phyloP scores from a whole-genome alignment of 2,888 invertebrate species.

The Melanargia galathea region DNA sequence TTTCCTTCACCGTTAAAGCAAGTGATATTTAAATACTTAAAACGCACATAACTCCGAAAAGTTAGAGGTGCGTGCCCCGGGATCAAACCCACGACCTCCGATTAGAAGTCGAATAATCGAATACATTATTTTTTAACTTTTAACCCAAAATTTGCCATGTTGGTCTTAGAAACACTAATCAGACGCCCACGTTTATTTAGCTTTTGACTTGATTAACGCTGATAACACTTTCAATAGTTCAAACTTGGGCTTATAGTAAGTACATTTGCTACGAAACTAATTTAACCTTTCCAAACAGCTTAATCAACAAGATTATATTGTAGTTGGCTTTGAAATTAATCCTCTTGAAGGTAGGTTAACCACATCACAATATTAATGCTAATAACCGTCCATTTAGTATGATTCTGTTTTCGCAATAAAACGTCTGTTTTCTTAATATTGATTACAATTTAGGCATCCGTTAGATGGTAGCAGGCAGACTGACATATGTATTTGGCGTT shows the following conservation, averaged over 20 bases:
- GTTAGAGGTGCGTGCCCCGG: too few species aligned
- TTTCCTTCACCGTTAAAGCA: too few species aligned
- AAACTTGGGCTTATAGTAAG: background rate
- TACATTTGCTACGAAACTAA: background rate
- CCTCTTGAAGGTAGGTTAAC: background rate
- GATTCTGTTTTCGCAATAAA: constrained; percentile 1
- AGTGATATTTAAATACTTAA: too few species aligned
- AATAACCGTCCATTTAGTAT: background rate
- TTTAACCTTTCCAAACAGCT: background rate
- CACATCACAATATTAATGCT: background rate
- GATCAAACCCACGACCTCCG: too few species aligned
- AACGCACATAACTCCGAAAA: too few species aligned
- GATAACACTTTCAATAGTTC: background rate
- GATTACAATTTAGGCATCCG: too few species aligned
- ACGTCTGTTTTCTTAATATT: background rate
- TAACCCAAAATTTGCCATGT: too few species aligned
- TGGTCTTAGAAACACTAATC: too few species aligned
- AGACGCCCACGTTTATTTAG: background rate
- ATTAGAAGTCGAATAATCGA: too few species aligned
- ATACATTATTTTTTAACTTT: too few species aligned
- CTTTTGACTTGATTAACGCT: background rate
- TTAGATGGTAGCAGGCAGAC: too few species aligned
- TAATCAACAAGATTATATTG: constrained; percentile 12
- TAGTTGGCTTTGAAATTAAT: background rate
- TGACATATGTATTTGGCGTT: too few species aligned